phyloP scores from a whole-genome alignment of 2,113 vertebrate species.

The Plecotus auritus region DNA sequence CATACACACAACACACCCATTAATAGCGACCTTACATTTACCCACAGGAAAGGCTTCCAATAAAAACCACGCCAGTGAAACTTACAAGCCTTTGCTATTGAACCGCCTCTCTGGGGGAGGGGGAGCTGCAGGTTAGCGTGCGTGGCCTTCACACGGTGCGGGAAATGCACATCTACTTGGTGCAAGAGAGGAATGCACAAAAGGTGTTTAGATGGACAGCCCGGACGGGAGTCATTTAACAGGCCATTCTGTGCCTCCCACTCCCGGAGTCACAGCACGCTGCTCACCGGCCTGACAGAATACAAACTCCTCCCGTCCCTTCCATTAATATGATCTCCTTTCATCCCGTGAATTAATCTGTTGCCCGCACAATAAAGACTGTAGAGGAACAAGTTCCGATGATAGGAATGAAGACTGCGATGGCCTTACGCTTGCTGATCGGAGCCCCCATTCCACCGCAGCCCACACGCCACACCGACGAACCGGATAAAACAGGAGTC shows the following conservation, averaged over 20 bases:
- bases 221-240: conserved; percentile 66
- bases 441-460: not conserved
- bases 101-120: not conserved
- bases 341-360: conserved; percentile 54
- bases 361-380: conserved; percentile 69
- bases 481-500: not conserved
- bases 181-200: conserved; percentile 72
- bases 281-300: conserved; percentile 66
- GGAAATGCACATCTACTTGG: conserved; percentile 64
- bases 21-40: conserved; percentile 71
- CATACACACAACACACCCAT: conserved; percentile 32
- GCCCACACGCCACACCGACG: not conserved
- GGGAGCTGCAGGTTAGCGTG: not conserved
- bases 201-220: conserved; percentile 73
- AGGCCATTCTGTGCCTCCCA: conserved; percentile 67
- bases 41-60: conserved; percentile 61
- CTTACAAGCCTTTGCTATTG: not conserved
- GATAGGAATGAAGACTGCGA: not conserved
- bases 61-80: conserved; percentile 4
- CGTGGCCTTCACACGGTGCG: conserved; percentile 44
- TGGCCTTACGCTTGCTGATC: not conserved
- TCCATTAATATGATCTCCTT: conserved; percentile 68
- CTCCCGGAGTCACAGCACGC: conserved; percentile 46
- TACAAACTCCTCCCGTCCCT: conserved; percentile 68
- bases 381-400: conserved; percentile 60